Evolutionary conservation across 2,888 invertebrate species (phyloP), one percentile per base, ranked within the genome.

Genomic region (Epicampocera succincta): DNA sequence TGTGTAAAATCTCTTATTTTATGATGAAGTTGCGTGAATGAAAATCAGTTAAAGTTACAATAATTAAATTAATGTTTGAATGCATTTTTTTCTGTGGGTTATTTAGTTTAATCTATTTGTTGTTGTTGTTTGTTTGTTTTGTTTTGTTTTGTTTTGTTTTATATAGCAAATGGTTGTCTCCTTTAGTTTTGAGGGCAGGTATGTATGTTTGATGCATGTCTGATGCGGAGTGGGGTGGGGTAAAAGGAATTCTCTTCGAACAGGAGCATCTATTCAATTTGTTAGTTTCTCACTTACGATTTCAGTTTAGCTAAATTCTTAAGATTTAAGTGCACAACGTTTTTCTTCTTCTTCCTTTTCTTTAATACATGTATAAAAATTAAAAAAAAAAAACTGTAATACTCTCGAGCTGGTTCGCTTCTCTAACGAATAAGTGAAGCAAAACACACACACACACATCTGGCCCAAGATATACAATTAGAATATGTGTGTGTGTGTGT

Each of bases 251-350:
- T 8, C 33, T 1, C 38, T 46, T 46, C 44, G 19, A 13, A n/a
- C 17, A 15, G 19, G 73, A 58, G 54, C n/a, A n/a, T n/a, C n/a
- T n/a, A 42, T 56, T 46, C 25, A 52, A 40, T 68, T 68, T 61
- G 15, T 25, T 38, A 44, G 50, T 82, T 78, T 50, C 74, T 71
- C 33, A 52, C 50, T 66, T 72, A 61, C 52, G 52, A 66, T 75
- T n/a, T 66, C 74, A 82, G 60, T 77, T 75, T 71, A 69, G 77
- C 77, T 74, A 74, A 74, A 77, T 83, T 78, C 80, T 77, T 75
- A 80, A 83, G 80, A 78, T 74, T 77, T 50, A 77, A 71, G 74
- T 78, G 78, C 75, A 75, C 83, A 78, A 54, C 25, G 8, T 38
- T 29, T 69, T 60, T 60, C 9, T 72, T 72, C 63, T 48, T 65